phyloP scores from a whole-genome alignment of 2,888 invertebrate species.

The Anthoptus insignis region DNA sequence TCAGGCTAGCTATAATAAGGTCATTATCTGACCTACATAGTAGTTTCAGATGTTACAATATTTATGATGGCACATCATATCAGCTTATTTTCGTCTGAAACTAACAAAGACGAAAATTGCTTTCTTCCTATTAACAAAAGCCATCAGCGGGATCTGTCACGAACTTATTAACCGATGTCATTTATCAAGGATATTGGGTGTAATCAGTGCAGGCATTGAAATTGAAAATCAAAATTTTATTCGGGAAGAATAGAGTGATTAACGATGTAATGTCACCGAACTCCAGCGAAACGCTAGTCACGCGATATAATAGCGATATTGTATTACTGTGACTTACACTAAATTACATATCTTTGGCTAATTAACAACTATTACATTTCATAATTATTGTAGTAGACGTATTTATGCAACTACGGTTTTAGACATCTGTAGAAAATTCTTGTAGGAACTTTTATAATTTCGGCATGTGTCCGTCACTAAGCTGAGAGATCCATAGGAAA shows the following conservation, averaged over 20 bases:
- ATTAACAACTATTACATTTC: constrained; percentile 70
- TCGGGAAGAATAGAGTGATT: constrained; percentile 76
- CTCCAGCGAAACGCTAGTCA: constrained; percentile 76
- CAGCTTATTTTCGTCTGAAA: not conserved
- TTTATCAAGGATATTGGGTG: constrained; percentile 75
- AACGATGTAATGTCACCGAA: constrained; percentile 78
- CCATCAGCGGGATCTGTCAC: constrained; percentile 40
- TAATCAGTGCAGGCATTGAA: constrained; percentile 72
- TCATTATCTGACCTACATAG: too few relatives aligned
- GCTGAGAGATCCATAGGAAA: too few relatives aligned
- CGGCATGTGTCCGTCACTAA: too few relatives aligned
- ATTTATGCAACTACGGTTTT: too few relatives aligned
- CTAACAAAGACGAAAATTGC: constrained; percentile 21
- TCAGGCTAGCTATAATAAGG: too few relatives aligned
- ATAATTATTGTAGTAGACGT: constrained; percentile 53
- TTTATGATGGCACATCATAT: not conserved
- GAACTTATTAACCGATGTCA: constrained; percentile 69
- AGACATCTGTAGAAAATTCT: too few relatives aligned
- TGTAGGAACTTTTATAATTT: too few relatives aligned
- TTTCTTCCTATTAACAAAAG: constrained; percentile 1
- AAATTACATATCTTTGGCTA: constrained; percentile 74
- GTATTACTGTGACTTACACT: constrained; percentile 73
- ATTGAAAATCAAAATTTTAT: constrained; percentile 84
- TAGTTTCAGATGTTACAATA: too few relatives aligned
- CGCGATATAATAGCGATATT: constrained; percentile 81